phyloP scores from a whole-genome alignment of 2,888 invertebrate genomes.

The Dioctria rufipes region DNA sequence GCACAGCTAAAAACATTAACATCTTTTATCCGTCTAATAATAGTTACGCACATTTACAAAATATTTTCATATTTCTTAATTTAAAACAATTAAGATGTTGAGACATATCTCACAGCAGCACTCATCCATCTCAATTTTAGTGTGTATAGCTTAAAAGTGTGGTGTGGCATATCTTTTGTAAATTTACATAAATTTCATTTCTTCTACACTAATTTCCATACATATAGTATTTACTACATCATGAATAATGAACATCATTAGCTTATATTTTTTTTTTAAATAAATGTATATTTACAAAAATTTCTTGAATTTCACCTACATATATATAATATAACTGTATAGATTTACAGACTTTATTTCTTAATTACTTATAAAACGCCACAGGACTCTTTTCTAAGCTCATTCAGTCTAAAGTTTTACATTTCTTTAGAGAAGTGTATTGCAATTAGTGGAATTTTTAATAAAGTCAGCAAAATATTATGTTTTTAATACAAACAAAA shows the following conservation, averaged over 20 bases:
- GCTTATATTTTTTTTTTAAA: background rate
- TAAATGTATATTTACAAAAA: slow-evolving; percentile 27
- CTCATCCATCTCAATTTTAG: slow-evolving; percentile 8
- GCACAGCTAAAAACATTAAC: slow-evolving; percentile 60
- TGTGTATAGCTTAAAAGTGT: no score
- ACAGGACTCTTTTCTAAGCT: background rate
- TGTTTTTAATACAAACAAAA: no score
- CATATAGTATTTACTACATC: background rate
- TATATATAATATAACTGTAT: no score
- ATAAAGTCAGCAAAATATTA: no score
- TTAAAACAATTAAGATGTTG: slow-evolving; percentile 44
- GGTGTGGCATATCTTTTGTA: no score
- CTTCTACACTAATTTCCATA: background rate
- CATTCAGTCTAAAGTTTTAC: no score
- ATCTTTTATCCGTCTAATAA: slow-evolving; percentile 2
- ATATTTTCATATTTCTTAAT: slow-evolving; percentile 28
- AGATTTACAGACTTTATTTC: background rate
- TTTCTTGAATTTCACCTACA: background rate
- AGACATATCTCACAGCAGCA: background rate
- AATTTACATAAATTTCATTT: no score
- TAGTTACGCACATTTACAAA: slow-evolving; percentile 9
- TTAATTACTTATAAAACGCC: slow-evolving; percentile 10
- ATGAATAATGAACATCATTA: background rate
- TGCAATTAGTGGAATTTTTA: no score
- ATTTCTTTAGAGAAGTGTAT: no score